Base-by-base conservation (phyloP, 2,888 invertebrate genomes). In the Troides aeacus region DNA sequence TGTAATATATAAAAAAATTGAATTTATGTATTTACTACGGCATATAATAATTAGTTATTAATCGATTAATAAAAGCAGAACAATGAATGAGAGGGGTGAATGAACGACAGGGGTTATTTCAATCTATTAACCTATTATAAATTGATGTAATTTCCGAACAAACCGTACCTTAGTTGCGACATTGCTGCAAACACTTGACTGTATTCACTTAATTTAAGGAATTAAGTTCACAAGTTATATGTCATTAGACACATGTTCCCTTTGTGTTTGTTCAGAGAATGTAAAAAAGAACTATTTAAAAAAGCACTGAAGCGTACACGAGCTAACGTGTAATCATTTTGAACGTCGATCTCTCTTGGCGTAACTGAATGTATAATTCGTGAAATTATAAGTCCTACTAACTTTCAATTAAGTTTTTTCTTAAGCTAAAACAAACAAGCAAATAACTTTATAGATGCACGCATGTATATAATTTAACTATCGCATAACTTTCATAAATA, bases 201-300 rank as follows among this genome's bases (percentile, higher is more conserved):
- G 73, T 76, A 76, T 78, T 76, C 75, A 75, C 76, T 84, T 84
- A 84, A 84, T 86, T 84, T 79, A 76, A 81, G 78, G 82, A 82
- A 85, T 86, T 84, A 82, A 80, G 82, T 80, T 77, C 78, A 74
- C 74, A 71, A 72, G 73, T 70, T 76, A 72, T 78, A 74, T 84
- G 78, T 87, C 83, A 90, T 90, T 90, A 88, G 82, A 84, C 85
- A 86, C 85, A 84, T 84, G 85, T 83, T 82, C 78, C 85, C 87
- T 88, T 90, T 92, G 87, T 90, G 79, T 89, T 86, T 92, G 89
- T 81, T 84, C 88, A 88, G 82, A 84, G 84, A 76, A 86, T 88
- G 83, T 88, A 89, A 89, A 91, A 39, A 39, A 85, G 81, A 74
- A 80, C 79, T 79, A 85, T 84, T 87, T 82, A 75, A 78, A 85